Evolutionary conservation across 2,797 vertebrate species (phyloP), one percentile per base, ranked within the genome.

Genomic region (Pangasius mekongensis): DNA sequence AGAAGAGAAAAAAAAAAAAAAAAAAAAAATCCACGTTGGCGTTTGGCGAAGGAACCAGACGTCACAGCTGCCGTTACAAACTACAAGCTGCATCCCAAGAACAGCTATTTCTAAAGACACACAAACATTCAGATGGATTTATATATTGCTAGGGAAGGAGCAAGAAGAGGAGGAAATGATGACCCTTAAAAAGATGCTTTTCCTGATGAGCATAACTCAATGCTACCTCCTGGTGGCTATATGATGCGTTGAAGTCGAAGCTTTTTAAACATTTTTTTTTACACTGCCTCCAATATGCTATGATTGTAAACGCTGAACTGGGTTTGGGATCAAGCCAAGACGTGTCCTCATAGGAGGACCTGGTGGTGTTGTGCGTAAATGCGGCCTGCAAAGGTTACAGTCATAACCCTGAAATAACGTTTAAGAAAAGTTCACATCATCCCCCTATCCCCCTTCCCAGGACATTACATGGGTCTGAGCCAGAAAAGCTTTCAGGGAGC

Each of bases 131-230:
- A 43, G 84, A 22, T 85, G 8, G 89, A 85, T 81, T 43, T 76
- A 60, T 87, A 78, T 96, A 95, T 96, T 95, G 94, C 94, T 95
- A 91, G 90, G 62, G 76, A 92, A 92, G 83, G 86, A 85, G 91
- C 86, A 80, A 83, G 89, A 85, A 67, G 71, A 80, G 83, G 56
- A 78, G 85, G 14, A 66, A 83, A 91, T 92, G 90, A 92, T 87
- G n/a, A 78, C 13, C 3, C 9, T 84, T 60, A n/a, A 52, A 67
- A 83, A 52, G 13, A 69, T 22, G 60, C 16, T 30, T 84, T 69
- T 84, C 0, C 62, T 52, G 18, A 52, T 2, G 4, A 49, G 18
- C 27, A 5, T 52, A 52, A 78, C 33, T 62, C 64, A 86, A 85
- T 87, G 36, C 73, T 84, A 88, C 85, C 83, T 87, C 73, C 87